A percentile compares a stretch with the other conserved stretches of the same genome.
These are phyloP conservation scores for Rhodinocichla rosea DNA, from an alignment of 2,113 vertebrate genomes.

Conservation along the genomic window DNA sequence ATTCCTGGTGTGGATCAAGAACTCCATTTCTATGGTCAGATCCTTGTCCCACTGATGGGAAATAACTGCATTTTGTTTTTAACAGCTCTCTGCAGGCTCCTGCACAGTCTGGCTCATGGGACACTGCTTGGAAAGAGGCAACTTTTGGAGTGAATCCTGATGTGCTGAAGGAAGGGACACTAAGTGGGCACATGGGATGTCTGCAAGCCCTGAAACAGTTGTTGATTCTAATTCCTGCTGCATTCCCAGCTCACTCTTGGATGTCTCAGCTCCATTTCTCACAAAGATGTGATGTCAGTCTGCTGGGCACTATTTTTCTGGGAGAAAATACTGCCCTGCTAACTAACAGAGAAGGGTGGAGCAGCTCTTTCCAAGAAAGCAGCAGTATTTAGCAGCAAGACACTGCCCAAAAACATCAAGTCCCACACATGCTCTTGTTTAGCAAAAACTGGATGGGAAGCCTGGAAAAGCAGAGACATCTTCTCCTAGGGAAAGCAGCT, in stretches of 20 bases:
- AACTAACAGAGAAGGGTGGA: not conserved
- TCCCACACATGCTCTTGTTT: slow-evolving; percentile 33
- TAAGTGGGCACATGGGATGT: not conserved
- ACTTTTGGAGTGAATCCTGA: not conserved
- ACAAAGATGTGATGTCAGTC: not conserved
- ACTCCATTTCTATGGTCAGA: not conserved
- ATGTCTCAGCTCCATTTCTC: not conserved
- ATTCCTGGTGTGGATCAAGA: not conserved
- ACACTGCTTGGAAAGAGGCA: not conserved
- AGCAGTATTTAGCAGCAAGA: not conserved
- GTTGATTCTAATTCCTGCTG: not conserved
- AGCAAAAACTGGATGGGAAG: not conserved
- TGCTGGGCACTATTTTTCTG: not conserved
- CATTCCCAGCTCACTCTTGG: not conserved
- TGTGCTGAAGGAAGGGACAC: not conserved
- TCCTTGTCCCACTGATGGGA: not conserved
- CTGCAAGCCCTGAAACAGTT: not conserved
- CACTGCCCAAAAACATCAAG: not conserved
- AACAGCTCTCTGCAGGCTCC: not conserved
- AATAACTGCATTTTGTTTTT: not conserved
- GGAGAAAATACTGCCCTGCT: not conserved
- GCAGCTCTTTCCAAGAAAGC: slow-evolving; percentile 34
- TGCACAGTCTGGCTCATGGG: not conserved
- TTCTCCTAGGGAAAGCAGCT: not conserved
- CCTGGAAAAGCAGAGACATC: not conserved